Evolutionary conservation across 1,140 invertebrate species (phyloP), one percentile per base, ranked within the genome.

Genomic region (Bradynema listronoti): DNA sequence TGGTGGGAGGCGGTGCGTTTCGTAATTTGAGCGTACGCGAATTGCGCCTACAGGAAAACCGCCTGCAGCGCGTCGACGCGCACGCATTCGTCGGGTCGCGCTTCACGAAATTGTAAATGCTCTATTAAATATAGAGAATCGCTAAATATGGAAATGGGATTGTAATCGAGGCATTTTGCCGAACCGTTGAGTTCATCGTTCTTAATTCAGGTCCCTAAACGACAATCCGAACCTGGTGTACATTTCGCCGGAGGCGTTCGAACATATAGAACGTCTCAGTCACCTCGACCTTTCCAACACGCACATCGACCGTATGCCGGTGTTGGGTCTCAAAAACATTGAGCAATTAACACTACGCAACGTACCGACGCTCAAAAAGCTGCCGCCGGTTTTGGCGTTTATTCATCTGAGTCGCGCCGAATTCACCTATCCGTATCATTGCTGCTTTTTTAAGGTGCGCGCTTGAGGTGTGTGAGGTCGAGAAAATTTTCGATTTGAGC

Each of bases 341-440:
- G 49, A 73, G 45, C 34, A 43, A 7, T 45, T 68, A 6, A 25
- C 30, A 5, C 33, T 68, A 11, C 39, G 62, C 33, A 58, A 54
- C 19, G 65, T 73, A 6, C 69, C 70, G 5, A 36, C 27, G 16
- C 27, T 68, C 7, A 68, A 68, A 42, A 49, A 60, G 27, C 45
- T 68, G 52, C 66, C 66, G 1, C 60, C 66, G 4, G 56, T 68
- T 25, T 61, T 68, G 30, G 70, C 66, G 36, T 68, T 68, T 29
- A 71, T 36, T 16, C 67, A 73, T 34, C 51, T 68, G 32, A 47
- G 45, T 50, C 42, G 32, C 16, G 66, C 66, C 25, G 66, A 68
- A 16, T 68, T 68, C 55, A 68, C 66, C 5, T 68, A 68, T 52
- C 53, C 66, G 7, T 59, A 68, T 42, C 66, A 68, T 60, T 68